Base-by-base conservation (phyloP, 2,113 vertebrate genomes). In the Leucoraja erinaceus region DNA sequence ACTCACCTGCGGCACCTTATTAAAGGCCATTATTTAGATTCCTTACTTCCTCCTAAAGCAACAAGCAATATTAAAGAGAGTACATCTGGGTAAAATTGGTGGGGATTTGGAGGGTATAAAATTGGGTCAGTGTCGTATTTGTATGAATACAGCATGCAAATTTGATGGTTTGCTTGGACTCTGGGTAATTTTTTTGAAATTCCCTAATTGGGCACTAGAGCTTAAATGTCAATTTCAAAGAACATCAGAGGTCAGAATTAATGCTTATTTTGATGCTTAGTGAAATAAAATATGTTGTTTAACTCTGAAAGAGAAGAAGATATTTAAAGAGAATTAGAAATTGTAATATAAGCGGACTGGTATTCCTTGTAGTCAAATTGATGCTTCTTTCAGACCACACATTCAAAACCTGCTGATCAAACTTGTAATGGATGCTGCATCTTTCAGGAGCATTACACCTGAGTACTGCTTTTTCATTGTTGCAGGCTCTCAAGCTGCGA, bases 401-500 rank as follows among this genome's bases (percentile, higher is more conserved):
- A 31, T 88, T 63, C 6, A 63, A n/a, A 7, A 88, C 3, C 28
- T 63, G 11, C 5, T 2, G 56, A 33, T 63, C 25, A 4, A n/a
- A 63, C 28, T 63, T 63, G 3, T 63, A 4, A 88, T 63, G 12
- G 28, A 63, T 88, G 59, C 59, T 31, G 59, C 59, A 86, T 63
- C 11, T 25, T 63, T 63, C 31, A 31, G 16, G 25, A 6, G 5
- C 14, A 4, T 14, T 61, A 63, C 31, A 88, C n/a, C 61, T 88
- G 31, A 11, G 31, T 61, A 16, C 28, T 63, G 59, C 56, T 63
- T 88, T 88, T 31, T 88, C 4, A 63, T 93, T 94, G 93, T 94
- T 96, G 93, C 94, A 99, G 98, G 98, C 98, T 94, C 95, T 99
- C 95, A 96, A 98, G 96, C 94, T 99, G 94, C 97, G 98, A 94